phyloP scores from a whole-genome alignment of 2,113 vertebrate species.

The Leucopternis melanops region DNA sequence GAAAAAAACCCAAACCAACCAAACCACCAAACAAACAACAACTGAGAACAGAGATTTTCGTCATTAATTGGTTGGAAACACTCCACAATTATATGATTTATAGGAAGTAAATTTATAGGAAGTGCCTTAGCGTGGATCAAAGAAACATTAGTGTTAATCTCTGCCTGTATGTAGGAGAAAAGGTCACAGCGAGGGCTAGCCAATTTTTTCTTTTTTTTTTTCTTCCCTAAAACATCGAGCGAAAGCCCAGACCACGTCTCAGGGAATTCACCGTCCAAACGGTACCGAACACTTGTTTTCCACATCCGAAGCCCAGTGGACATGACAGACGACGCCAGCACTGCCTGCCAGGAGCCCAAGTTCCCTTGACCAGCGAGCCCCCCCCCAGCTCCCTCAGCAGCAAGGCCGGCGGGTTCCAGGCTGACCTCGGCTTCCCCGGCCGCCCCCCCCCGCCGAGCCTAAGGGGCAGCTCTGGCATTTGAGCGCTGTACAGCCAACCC shows the following conservation, averaged over 20 bases:
- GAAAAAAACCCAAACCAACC: too few relatives aligned
- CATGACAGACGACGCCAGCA: fast-evolving
- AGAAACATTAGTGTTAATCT: not conserved
- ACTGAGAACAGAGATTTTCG: not conserved
- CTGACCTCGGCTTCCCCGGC: too few relatives aligned
- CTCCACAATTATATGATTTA: not conserved
- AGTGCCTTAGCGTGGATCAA: not conserved
- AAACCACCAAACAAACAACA: not conserved
- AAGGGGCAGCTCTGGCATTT: too few relatives aligned
- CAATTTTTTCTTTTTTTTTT: not conserved
- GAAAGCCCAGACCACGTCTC: not conserved
- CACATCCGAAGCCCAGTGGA: not conserved
- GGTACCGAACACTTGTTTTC: not conserved
- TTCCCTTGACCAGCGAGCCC: not conserved
- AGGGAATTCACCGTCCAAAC: not conserved
- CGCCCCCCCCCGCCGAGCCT: too few relatives aligned
- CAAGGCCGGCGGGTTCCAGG: too few relatives aligned
- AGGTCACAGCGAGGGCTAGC: not conserved
- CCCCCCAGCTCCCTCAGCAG: too few relatives aligned
- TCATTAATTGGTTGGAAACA: not conserved
- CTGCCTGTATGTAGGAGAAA: not conserved
- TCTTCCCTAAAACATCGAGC: not conserved
- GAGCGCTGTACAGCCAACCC: too few relatives aligned
- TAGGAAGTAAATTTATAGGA: not conserved
- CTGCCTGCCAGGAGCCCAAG: not conserved